Evolutionary conservation across 2,797 vertebrate genomes (phyloP), one percentile per base, ranked within the genome.

Genomic region (Microctenopoma lineatum): DNA sequence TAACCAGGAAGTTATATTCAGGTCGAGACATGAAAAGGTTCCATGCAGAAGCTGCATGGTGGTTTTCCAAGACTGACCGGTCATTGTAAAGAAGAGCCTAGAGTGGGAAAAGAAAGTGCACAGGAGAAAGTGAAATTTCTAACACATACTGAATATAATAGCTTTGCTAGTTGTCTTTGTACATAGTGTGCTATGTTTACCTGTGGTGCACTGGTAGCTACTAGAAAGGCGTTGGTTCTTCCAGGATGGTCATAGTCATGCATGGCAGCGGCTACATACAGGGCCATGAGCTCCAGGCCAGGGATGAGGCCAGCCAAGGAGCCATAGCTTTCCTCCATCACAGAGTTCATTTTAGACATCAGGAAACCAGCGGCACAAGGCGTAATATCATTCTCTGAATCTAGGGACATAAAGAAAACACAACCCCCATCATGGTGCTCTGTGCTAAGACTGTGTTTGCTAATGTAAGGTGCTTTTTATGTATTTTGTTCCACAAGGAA

Each of bases 231-330:
- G 2, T 99, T 99, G 62, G 98, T 99, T 87, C 97, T 94, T 58
- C 97, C 98, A 0, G 98, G 98, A 71, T 99, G 98, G 87, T 99
- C 98, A 3, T 98, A 99, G 63, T 99, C 98, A 1, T 99, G 98
- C 98, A 99, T 99, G 81, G 97, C 97, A 5, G 97, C 97, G 2
- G 97, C 97, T 26, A 99, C 97, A 14, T 98, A 99, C 8, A 99
- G 88, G 0, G 97, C 98, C 98, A 99, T 99, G 77, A 99, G 74
- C 87, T 98, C 98, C 56, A 99, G 92, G 48, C 95, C 95, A 1
- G 98, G 98, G 73, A 99, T 97, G 25, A 97, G 97, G 68, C 95
- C 95, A 26, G 96, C 95, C 48, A 99, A 87, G 76, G 94, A 96
- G 7, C 96, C 92, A 0, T 97, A 97, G 60, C 93, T 94, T 51